phyloP scores from a whole-genome alignment of 2,113 vertebrate genomes.

The Ariopsis seemanni region DNA sequence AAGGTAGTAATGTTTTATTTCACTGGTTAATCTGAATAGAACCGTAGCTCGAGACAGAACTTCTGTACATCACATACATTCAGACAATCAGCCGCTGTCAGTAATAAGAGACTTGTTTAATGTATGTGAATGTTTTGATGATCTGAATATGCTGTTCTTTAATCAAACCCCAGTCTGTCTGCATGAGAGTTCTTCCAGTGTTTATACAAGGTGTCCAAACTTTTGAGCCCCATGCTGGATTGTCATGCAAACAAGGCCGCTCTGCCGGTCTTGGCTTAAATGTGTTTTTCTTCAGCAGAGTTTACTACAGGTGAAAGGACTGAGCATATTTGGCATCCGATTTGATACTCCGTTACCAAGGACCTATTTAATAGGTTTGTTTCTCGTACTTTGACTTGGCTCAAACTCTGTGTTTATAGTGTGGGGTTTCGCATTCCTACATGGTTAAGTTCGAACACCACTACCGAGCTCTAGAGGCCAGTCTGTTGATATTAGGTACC shows the following conservation, averaged over 20 bases:
- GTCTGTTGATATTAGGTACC: conserved; percentile 59
- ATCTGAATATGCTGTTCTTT: conserved; percentile 62
- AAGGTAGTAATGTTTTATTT: conserved; percentile 26
- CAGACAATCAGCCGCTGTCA: conserved; percentile 51
- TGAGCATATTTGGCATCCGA: conserved; percentile 48
- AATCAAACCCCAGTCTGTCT: conserved; percentile 58
- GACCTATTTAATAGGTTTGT: conserved; percentile 44
- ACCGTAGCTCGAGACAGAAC: conserved; percentile 16
- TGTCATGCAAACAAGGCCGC: conserved; percentile 66
- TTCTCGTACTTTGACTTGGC: conserved; percentile 58
- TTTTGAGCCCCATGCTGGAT: conserved; percentile 57
- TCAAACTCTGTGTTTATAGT: conserved; percentile 62
- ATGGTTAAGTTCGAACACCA: conserved; percentile 58
- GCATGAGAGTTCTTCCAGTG: conserved; percentile 65
- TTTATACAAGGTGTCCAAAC: conserved; percentile 65
- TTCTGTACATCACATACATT: conserved; percentile 39
- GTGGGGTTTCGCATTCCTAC: conserved; percentile 66
- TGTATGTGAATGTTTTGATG: conserved; percentile 64
- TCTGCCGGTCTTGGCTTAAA: conserved; percentile 43
- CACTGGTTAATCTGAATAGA: conserved; percentile 30
- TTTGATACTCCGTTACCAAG: conserved; percentile 49
- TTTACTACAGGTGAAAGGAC: conserved; percentile 58
- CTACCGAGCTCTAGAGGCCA: conserved; percentile 49
- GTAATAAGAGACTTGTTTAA: conserved; percentile 67
- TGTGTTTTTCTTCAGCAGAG: conserved; percentile 40